Base-by-base conservation (phyloP, 2,113 vertebrate genomes). In the Riparia riparia region DNA sequence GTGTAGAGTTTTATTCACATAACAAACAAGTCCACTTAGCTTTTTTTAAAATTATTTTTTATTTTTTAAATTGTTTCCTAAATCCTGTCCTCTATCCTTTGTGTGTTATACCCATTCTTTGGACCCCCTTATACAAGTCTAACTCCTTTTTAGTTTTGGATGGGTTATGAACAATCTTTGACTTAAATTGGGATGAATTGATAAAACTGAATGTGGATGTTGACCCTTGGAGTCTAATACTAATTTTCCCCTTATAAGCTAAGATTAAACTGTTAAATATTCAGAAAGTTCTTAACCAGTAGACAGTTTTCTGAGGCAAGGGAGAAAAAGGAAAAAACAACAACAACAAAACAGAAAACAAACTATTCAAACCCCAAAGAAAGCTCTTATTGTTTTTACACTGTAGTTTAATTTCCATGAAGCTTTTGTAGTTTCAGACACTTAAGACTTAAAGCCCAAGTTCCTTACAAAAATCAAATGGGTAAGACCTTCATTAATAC, bases 251-350 rank as follows among this genome's bases (percentile, higher is more conserved):
- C 10, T 84, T 41, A 37, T 18, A 90, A 71, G 3, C 4, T 2
- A 63, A 82, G 47, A 42, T 65, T 39, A 50, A 47, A 19, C 7
- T 44, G 8, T 25, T 87, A 78, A 85, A 51, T 7, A 3, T 71
- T 74, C 54, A 66, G 29, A 87, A 87, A 85, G 9, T 3, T 66
- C 4, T 49, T 53, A 71, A 63, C 21, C 12, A 74, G 11, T 34
- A 26, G 14, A 32, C 17, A 28, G 0, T 34, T 57, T 71, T 12
- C 2, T 0, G 47, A 8, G 24, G 32, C 3, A 25, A 21, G 10
- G 4, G 2, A 1, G 9, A 12, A 57, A 68, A 47, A 6, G 4
- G 3, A 7, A 29, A 32, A 12, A 41, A 37, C 37, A 37, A 37
- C 37, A 37, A 37, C 37, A 37, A 37, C 37, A 37, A 37, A 37